Evolutionary conservation across 2,888 invertebrate species (phyloP), one percentile per base, ranked within the genome.

Genomic region (Bursaphelenchus okinawaensis): DNA sequence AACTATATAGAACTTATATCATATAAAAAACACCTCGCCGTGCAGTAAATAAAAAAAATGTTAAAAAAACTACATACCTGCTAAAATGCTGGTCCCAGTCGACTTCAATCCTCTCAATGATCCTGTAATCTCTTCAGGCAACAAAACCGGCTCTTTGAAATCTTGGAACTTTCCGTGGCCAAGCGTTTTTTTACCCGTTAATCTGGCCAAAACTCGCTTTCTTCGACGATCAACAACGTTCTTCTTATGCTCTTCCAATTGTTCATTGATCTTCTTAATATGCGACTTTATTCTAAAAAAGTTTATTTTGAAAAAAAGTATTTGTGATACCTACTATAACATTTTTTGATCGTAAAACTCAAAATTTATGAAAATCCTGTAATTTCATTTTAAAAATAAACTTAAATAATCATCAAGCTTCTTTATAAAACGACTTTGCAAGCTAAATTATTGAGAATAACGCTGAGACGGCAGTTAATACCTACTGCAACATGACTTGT

Each of bases 81-180:
- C 20, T 29, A 71, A 27, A 19, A 71, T 26, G 27, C 61, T 40
- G n/a, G 40, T 40, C n/a, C 40, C 40, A 40, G 40, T 4, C 8
- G 72, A 66, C 16, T 63, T 60, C 50, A 74, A 52, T 23, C 50
- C 51, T 7, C 75, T 64, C 31, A 75, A 50, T 50, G 55, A 52
- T 4, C 65, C 67, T 4, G 67, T 65, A 16, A 75, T 50, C 51
- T 75, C 76, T 20, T 58, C 62, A 12, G 71, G 62, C n/a, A 71
- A 59, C n/a, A 75, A 63, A 29, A 75, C 62, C 26, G 75, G 76
- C 67, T 75, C 75, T 52, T 68, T 64, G 62, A 57, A 67, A 50
- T 69, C 66, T 24, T 75, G 67, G 61, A 72, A 75, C 23, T 66
- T 63, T 19, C 75, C 75, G 29, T 63, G 72, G 9, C 74, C 74